A percentile compares a stretch with the other conserved stretches of the same genome.
These are phyloP conservation scores for Seira ritae DNA, from an alignment of 2,888 invertebrate species.

Conservation along the genomic window DNA sequence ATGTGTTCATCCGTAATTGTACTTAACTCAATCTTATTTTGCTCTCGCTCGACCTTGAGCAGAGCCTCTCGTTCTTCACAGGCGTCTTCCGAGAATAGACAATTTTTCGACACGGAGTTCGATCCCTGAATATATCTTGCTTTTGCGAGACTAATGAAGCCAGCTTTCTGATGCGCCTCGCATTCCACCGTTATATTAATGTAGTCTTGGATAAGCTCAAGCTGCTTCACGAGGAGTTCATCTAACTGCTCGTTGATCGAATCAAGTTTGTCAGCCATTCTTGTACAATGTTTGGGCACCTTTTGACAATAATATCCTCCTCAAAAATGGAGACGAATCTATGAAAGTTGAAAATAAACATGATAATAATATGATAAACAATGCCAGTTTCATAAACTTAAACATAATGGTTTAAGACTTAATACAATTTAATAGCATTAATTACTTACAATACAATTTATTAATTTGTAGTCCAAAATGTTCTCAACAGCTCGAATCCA, in stretches of 20 bases:
- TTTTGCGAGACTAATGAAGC: slow-evolving; percentile 86
- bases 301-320: too few relatives aligned
- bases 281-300: too few relatives aligned
- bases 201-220: slow-evolving; percentile 86
- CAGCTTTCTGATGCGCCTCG: slow-evolving; percentile 83
- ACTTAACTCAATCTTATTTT: background rate
- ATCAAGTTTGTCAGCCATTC: background rate
- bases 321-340: too few relatives aligned
- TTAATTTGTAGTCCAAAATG: too few relatives aligned
- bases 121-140: slow-evolving; percentile 87
- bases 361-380: too few relatives aligned
- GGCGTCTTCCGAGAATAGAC: slow-evolving; percentile 83
- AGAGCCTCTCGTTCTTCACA: slow-evolving; percentile 73
- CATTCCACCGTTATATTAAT: slow-evolving; percentile 82
- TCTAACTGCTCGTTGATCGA: slow-evolving; percentile 81
- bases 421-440: too few relatives aligned
- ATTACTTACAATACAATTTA: too few relatives aligned
- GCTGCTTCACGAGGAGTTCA: slow-evolving; percentile 81
- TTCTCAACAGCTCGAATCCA: too few relatives aligned
- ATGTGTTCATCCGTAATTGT: background rate
- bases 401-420: too few relatives aligned
- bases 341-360: too few relatives aligned
- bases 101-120: slow-evolving; percentile 82
- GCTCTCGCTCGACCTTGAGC: slow-evolving; percentile 74
- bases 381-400: too few relatives aligned